A percentile compares a stretch with the other conserved stretches of the same genome.
phyloP scores from a whole-genome alignment of 1,140 invertebrate genomes.

The Drosophila seguyi region DNA sequence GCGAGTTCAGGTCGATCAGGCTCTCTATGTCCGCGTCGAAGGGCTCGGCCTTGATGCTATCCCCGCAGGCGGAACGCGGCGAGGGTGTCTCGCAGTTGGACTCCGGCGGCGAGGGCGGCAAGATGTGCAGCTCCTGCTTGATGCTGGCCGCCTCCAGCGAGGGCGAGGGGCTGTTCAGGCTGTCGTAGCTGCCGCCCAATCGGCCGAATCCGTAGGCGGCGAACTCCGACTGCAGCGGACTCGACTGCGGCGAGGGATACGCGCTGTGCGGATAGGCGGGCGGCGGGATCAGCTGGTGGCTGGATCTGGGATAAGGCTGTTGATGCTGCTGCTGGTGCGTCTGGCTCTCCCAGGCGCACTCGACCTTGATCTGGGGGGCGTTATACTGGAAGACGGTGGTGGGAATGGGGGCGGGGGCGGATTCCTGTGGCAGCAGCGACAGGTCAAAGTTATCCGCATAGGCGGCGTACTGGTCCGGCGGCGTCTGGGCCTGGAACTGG shows the following conservation, averaged over 20 bases:
- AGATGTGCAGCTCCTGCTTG: constrained; percentile 82
- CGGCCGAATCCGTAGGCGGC: constrained; percentile 57
- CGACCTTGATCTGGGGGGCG: constrained; percentile 81
- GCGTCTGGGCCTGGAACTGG: constrained; percentile 54
- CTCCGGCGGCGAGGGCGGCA: constrained; percentile 84
- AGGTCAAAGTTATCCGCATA: constrained; percentile 90
- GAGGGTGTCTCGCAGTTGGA: constrained; percentile 84
- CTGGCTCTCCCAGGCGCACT: constrained; percentile 72
- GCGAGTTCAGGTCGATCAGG: constrained; percentile 78
- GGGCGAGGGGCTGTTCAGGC: constrained; percentile 78
- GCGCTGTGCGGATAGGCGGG: constrained; percentile 76
- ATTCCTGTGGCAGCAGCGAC: constrained; percentile 89
- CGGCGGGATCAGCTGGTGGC: constrained; percentile 72
- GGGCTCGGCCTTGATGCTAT: constrained; percentile 79
- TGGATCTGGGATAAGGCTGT: constrained; percentile 24
- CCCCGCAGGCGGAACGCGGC: constrained; percentile 64
- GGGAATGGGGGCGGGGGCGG: constrained; percentile 62
- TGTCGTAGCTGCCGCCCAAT: constrained; percentile 68
- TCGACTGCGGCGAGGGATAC: constrained; percentile 82
- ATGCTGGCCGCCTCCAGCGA: constrained; percentile 74
- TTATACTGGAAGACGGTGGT: constrained; percentile 80
- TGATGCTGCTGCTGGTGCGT: constrained; percentile 51
- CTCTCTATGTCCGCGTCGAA: constrained; percentile 78
- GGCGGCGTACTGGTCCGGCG: constrained; percentile 87
- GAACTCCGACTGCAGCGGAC: constrained; percentile 79